Base-by-base conservation (phyloP, 2,888 invertebrate species). In the Dascillus cervinus region DNA sequence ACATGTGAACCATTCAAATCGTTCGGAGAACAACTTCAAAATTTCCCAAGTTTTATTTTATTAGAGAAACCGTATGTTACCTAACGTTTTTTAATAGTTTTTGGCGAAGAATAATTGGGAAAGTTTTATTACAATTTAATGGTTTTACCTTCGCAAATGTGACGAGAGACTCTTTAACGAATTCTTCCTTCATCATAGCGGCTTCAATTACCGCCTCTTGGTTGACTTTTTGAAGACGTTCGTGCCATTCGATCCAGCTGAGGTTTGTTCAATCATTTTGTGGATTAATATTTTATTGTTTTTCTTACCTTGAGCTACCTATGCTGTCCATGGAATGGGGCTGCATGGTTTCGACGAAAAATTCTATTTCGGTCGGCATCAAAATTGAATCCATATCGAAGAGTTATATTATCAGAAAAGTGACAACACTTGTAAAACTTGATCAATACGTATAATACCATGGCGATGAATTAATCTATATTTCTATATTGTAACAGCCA, bases 151-250 rank as follows among this genome's bases (percentile, higher is more conserved):
- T 88, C 47, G 77, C 79, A 53, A 73, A 72, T 2, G 79, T 73
- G 39, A 89, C 77, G 4, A 92, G 67, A 27, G 78, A 75, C 65
- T 91, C 90, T 64, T 89, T 90, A 0, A 90, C 82, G 29, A 77
- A 73, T 64, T 94, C 92, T 61, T 91, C 89, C 44, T 79, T 77
- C 53, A 82, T 68, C 13, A 74, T 73, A 6, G 77, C 72, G 1
- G 87, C 87, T 69, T 90, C 90, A 22, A 88, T 60, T 22, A 86
- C 75, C 2, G 89, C 89, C 67, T 92, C 88, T 62, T 92, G 89
- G 53, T 87, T 87, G 6, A 94, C 60, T 60, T 89, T 85, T 53
- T 90, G 83, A 4, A 91, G 59, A 49, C 82, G 73, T 55, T 87
- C 80, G 56, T 92, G 91, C 65, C 77, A 79, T 47, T 85, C 82